Conservation (phyloP, 2,888 invertebrate genomes). For the Lutraria lutraria region DNA sequence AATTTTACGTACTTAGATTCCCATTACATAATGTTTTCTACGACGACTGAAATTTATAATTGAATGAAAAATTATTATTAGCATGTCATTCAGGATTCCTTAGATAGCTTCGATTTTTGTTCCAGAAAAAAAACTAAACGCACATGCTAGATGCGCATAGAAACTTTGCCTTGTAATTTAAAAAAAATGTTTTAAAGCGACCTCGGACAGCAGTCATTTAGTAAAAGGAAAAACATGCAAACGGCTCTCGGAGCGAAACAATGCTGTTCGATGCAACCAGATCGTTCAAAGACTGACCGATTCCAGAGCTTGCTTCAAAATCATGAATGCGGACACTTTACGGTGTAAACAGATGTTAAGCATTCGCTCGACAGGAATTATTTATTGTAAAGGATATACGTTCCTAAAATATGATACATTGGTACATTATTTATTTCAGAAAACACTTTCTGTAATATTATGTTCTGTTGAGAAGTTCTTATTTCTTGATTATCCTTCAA, state of each 20-base stretch:
- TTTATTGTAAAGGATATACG: not conserved
- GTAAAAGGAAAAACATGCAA: not conserved
- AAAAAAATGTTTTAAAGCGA: not conserved
- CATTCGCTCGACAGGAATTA: not conserved
- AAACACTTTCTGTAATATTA: slow-evolving; percentile 13
- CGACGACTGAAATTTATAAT: not conserved
- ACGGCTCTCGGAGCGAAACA: not conserved
- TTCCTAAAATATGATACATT: not conserved
- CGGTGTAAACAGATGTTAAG: not conserved
- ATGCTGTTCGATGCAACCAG: not conserved
- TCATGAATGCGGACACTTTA: no score
- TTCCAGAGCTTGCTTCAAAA: no score
- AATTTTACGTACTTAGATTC: not conserved
- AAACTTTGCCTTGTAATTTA: no score
- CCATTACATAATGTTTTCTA: not conserved
- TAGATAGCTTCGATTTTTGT: no score
- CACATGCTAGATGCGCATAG: no score
- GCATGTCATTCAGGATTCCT: not conserved
- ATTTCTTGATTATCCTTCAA: not conserved
- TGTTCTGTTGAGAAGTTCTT: not conserved
- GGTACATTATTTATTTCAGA: not conserved
- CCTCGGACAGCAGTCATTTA: not conserved
- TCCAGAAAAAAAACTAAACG: no score
- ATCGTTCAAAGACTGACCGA: not conserved
- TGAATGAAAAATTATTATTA: not conserved